Base-by-base conservation (phyloP, 2,888 invertebrate species). In the Noctua janthe region DNA sequence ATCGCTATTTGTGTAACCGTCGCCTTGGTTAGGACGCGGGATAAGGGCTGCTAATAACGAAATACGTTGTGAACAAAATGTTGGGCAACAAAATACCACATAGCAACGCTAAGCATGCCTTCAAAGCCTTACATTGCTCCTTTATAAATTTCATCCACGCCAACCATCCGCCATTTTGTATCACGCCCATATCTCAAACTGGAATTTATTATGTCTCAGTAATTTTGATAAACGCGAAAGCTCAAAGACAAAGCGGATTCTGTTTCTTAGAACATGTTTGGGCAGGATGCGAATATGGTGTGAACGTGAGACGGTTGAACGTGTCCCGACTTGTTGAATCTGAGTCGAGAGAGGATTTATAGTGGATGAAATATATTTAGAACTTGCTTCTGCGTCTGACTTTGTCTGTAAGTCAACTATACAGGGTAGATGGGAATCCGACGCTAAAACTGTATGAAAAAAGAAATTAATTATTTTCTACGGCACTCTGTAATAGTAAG, bases 151-250 rank as follows among this genome's bases (percentile, higher is more conserved):
- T 86, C 78, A 78, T 70, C 74, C 76, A 35, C 75, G 81, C 67
- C 62, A 85, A 74, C 73, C 79, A 89, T 86, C 59, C 81, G 70
- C 81, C 79, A 78, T 83, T 59, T 86, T 78, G 78, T 75, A 77
- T 78, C 70, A 75, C 83, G 74, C 81, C 43, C 43, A 43, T 81
- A 80, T 76, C 83, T 85, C 76, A 78, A 83, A 83, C 86, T 73
- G 89, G 84, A 90, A 89, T 90, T 87, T 88, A 88, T 88, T 84
- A 82, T 86, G 76, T 88, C 84, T 76, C 78, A 83, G 87, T 83
- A 89, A 90, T 90, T 89, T 87, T 88, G 88, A 90, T 88, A 87
- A 83, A 86, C 89, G 80, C 23, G 74, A 72, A 73, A 78, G 86
- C 79, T 87, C 79, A 82, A 84, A 89, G 88, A 88, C 87, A 88